Base-by-base conservation (phyloP, 2,113 vertebrate species). In the Leucosticte australis region DNA sequence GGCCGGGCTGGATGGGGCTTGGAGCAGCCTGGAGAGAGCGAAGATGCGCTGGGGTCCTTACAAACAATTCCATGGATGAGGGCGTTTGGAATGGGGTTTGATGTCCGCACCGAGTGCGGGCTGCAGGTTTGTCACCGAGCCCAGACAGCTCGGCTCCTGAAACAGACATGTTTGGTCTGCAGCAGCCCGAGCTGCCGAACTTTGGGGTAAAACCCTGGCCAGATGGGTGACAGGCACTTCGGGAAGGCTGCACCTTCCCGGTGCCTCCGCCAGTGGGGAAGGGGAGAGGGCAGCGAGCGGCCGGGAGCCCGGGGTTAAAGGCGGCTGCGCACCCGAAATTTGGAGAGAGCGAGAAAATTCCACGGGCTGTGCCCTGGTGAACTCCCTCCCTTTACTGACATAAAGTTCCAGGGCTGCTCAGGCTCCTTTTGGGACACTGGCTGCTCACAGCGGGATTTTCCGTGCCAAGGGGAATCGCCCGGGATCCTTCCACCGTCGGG, bases 291-390 rank as follows among this genome's bases (percentile, higher is more conserved):
- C 9, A 4, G 2, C 2, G 3, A 2, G 44, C 3, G 20, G 33
- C 42, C 5, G 15, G 41, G 26, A 63, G 4, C 9, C 30, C 6
- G 37, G 37, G 27, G 15, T 21, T 15, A 8, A 13, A 55, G 20
- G 56, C 39, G 6, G 9, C 44, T 26, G n/a, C 3, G 2, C 16
- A 11, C 16, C 28, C 28, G 1, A 16, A 50, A 77, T 5, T 5
- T 9, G 10, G 21, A 3, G 21, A 23, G 35, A 20, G 16, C 11
- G 4, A 15, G 8, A 13, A n/a, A 33, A 16, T 2, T 2, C 1
- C 7, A 0, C 7, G 2, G 42, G 41, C 8, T 10, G 41, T 7
- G 33, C 3, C 22, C 12, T 1, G 6, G 3, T 6, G 28, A 11
- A 1, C 11, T 27, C 31, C 6, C 3, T 44, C 2, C 13, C 28